Evolutionary conservation across 2,888 invertebrate species (phyloP).

Genomic region (Apocheima hispidaria): DNA sequence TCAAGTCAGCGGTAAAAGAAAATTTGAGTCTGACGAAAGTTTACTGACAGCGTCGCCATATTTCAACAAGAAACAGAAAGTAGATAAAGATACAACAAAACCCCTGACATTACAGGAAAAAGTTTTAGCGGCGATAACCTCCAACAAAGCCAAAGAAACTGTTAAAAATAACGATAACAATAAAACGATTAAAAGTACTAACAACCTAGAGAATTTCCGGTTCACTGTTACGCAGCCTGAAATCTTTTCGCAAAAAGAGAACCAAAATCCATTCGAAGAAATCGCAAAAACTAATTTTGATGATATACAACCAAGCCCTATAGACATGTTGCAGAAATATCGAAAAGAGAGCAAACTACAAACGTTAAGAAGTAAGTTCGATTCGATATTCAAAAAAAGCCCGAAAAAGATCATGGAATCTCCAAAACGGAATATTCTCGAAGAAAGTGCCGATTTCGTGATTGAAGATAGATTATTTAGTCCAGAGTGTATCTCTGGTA

Average conservation of each 20-base stretch:
- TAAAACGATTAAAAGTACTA: conserved; percentile 28
- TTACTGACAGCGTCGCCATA: conserved; percentile 66
- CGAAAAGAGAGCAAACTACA: conserved; percentile 59
- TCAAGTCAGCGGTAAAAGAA: conserved; percentile 47
- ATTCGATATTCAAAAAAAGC: conserved; percentile 49
- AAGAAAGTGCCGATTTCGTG: conserved; percentile 31
- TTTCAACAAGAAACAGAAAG: conserved; percentile 72
- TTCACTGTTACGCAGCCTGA: conserved; percentile 56
- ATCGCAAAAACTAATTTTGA: conserved; percentile 15
- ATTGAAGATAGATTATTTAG: conserved; percentile 33
- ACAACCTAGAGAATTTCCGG: conserved; percentile 55
- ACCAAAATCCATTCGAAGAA: conserved; percentile 53
- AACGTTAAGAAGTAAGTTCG: conserved; percentile 53
- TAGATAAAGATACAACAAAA: conserved; percentile 52
- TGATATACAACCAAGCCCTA: conserved; percentile 47
- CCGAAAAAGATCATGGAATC: conserved; percentile 28
- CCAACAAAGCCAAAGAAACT: conserved; percentile 52
- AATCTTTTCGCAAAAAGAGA: conserved; percentile 66
- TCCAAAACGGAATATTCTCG: conserved; percentile 27
- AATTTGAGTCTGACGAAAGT: conserved; percentile 57
- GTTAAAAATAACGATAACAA: not conserved
- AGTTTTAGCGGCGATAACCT: conserved; percentile 64
- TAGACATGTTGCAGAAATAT: conserved; percentile 67
- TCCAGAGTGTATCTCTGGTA: conserved; percentile 19
- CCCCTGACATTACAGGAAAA: conserved; percentile 67